Conservation (phyloP, 2,797 vertebrate genomes). For the Aphelocoma californica region DNA sequence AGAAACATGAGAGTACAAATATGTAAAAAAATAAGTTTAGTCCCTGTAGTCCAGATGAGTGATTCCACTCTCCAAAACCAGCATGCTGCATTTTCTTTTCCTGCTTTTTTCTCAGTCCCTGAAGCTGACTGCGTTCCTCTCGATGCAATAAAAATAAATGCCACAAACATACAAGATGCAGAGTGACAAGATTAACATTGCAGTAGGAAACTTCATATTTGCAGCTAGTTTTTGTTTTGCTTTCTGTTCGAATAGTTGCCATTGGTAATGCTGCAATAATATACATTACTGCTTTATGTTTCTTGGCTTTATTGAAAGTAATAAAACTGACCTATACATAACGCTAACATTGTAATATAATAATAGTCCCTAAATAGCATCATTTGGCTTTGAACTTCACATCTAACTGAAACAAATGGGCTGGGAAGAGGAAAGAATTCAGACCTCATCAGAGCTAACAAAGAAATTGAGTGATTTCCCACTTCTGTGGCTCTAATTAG, state of each 20-base stretch:
- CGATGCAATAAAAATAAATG: conserved; percentile 19
- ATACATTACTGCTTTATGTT: not conserved
- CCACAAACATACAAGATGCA: not conserved
- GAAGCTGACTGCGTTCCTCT: not conserved
- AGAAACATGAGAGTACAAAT: not conserved
- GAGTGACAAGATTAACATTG: conserved; percentile 10
- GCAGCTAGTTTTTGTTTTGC: not conserved
- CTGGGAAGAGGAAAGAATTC: conserved; percentile 10
- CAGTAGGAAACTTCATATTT: not conserved
- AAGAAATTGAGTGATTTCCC: not conserved
- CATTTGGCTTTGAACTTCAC: conserved; percentile 28
- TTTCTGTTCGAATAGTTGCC: conserved; percentile 15
- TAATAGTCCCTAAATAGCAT: conserved; percentile 5
- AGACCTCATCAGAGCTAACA: conserved; percentile 12
- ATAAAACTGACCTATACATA: conserved; percentile 40
- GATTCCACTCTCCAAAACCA: not conserved
- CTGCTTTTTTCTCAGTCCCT: not conserved
- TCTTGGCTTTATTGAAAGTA: conserved; percentile 31
- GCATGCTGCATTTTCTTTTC: not conserved
- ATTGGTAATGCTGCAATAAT: not conserved
- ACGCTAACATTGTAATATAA: not conserved
- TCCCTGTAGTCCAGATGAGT: not conserved
- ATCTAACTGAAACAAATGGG: conserved; percentile 19
- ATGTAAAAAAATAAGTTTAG: not conserved
- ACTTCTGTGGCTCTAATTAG: not conserved